A percentile compares a stretch with the other conserved stretches of the same genome.
These are phyloP conservation scores for Cololabis saira DNA, from an alignment of 2,113 vertebrate genomes.

Conservation along the genomic window DNA sequence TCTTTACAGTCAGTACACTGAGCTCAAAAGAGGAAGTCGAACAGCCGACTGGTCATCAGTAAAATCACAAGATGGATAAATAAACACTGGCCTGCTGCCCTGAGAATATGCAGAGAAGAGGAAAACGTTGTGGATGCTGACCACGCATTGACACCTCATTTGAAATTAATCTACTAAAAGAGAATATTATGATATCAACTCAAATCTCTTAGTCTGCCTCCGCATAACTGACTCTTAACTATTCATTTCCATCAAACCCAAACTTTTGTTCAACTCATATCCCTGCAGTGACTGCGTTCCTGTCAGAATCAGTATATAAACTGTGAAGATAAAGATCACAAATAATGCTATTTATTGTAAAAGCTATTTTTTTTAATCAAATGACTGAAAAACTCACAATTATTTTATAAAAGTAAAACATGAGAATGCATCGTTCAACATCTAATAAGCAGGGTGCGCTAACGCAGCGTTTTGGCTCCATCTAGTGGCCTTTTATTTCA, in stretches of 20 bases:
- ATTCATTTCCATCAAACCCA: background rate
- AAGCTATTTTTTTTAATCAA: background rate
- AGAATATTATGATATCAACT: conserved; percentile 1
- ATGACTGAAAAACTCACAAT: background rate
- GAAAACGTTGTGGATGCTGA: background rate
- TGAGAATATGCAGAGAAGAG: background rate
- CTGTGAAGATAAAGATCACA: background rate
- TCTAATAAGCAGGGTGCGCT: background rate
- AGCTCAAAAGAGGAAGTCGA: background rate
- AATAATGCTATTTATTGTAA: background rate
- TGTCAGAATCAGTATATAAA: background rate
- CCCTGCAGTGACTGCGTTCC: background rate
- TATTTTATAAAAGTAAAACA: background rate
- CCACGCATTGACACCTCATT: conserved; percentile 4
- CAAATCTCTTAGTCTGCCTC: background rate
- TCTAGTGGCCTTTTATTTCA: conserved; percentile 57
- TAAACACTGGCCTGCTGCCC: background rate
- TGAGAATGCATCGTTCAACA: background rate
- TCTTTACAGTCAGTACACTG: background rate
- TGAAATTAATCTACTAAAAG: background rate
- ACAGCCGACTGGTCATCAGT: background rate
- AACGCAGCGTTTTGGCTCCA: conserved; percentile 54
- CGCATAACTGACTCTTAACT: background rate
- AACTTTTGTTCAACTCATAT: background rate
- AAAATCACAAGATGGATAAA: background rate